Conservation (phyloP, 2,888 invertebrate genomes). For the Epistrophe grossulariae region DNA sequence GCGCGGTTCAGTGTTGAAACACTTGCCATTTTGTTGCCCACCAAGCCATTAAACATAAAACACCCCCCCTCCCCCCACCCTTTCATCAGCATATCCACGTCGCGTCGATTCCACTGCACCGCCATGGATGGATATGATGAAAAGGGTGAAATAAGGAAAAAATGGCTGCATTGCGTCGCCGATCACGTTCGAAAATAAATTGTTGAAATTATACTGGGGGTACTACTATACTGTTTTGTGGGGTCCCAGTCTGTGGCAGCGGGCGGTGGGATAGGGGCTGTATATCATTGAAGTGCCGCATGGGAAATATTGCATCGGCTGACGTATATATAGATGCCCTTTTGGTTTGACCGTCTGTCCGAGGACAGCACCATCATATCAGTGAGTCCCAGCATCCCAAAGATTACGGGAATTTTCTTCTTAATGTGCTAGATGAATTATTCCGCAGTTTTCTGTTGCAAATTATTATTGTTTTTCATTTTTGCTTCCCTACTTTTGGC, state of each 20-base stretch:
- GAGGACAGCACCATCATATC: slow-evolving; percentile 18
- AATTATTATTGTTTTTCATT: slow-evolving; percentile 62
- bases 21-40: slow-evolving; percentile 74
- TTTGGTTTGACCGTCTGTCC: slow-evolving; percentile 59
- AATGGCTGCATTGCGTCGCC: slow-evolving; percentile 76
- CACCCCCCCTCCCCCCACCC: slow-evolving; percentile 54
- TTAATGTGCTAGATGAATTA: slow-evolving; percentile 74
- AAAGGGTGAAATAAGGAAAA: slow-evolving; percentile 72
- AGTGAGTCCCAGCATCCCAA: slow-evolving; percentile 39
- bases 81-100: slow-evolving; percentile 5
- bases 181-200: slow-evolving; percentile 84
- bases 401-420: slow-evolving; percentile 74
- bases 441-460: slow-evolving; percentile 62
- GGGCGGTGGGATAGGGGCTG: background rate
- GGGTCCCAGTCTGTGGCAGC: background rate
- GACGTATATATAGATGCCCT: slow-evolving; percentile 60
- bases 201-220: slow-evolving; percentile 82
- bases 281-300: slow-evolving; percentile 69
- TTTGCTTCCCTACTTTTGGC: slow-evolving; percentile 39
- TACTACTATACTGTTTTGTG: slow-evolving; percentile 63
- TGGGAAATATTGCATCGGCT: slow-evolving; percentile 70
- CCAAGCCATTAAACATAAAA: slow-evolving; percentile 31
- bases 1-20: slow-evolving; percentile 74
- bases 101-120: background rate
- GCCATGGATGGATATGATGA: slow-evolving; percentile 50